These are phyloP conservation scores for Calcarius lapponicus DNA, from an alignment of 2,797 vertebrate species.

Conservation along the genomic window DNA sequence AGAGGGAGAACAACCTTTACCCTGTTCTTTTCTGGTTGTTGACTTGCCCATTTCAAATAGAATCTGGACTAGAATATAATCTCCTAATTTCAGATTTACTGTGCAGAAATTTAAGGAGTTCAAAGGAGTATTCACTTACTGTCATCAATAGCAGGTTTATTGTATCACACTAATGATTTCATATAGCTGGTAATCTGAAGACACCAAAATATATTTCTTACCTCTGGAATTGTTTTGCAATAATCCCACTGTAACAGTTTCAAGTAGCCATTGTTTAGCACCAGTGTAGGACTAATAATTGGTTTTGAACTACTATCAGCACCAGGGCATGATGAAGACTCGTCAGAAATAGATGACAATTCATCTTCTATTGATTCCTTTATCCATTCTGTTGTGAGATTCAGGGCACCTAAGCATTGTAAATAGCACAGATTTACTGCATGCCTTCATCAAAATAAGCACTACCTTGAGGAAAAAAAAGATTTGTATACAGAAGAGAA, in stretches of 20 bases:
- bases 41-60: not conserved
- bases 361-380: constrained; percentile 84
- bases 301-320: constrained; percentile 69
- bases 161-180: not conserved
- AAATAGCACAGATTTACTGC: constrained; percentile 7
- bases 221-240: constrained; percentile 86
- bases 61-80: not conserved
- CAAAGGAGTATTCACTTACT: not conserved
- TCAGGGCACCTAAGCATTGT: constrained; percentile 81
- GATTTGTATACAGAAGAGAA: not conserved
- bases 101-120: not conserved
- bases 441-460: not conserved
- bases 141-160: not conserved
- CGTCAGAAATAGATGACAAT: constrained; percentile 63
- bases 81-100: not conserved
- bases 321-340: constrained; percentile 63
- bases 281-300: constrained; percentile 82
- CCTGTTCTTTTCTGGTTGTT: not conserved
- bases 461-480: not conserved
- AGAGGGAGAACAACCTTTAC: not conserved
- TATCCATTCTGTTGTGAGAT: constrained; percentile 90
- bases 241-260: constrained; percentile 87
- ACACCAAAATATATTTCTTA: constrained; percentile 42
- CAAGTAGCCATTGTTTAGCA: constrained; percentile 88
- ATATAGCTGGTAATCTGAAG: not conserved